Evolutionary conservation across 2,113 vertebrate genomes (phyloP).

Genomic region (Physeter macrocephalus): DNA sequence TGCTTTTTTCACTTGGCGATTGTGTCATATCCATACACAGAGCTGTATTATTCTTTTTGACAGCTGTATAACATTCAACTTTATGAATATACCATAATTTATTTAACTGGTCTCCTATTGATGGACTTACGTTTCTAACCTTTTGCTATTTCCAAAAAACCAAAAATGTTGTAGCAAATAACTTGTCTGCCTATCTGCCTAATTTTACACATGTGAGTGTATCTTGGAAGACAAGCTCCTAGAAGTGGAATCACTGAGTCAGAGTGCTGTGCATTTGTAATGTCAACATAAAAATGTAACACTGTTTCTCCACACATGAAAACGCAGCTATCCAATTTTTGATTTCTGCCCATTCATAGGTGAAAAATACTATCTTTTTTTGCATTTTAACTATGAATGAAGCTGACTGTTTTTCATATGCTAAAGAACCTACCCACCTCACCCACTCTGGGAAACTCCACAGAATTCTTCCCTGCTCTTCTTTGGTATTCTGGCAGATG

Average conservation of each 20-base stretch:
- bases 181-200: background rate
- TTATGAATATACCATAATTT: background rate
- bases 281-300: background rate
- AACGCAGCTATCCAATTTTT: background rate
- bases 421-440: background rate
- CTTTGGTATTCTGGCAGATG: background rate
- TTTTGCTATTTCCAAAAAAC: background rate
- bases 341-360: background rate
- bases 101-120: background rate
- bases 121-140: background rate
- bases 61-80: background rate
- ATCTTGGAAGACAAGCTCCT: background rate
- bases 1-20: background rate
- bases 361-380: background rate
- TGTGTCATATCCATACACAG: background rate
- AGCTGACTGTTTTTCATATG: background rate
- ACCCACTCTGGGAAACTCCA: background rate
- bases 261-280: background rate
- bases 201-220: background rate
- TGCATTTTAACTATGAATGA: slow-evolving; percentile 17
- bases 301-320: background rate
- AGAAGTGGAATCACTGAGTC: background rate
- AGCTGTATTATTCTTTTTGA: background rate
- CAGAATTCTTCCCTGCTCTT: background rate
- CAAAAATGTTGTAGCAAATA: background rate